Conservation (phyloP, 2,888 invertebrate species). For the Pachydiplax longipennis region DNA sequence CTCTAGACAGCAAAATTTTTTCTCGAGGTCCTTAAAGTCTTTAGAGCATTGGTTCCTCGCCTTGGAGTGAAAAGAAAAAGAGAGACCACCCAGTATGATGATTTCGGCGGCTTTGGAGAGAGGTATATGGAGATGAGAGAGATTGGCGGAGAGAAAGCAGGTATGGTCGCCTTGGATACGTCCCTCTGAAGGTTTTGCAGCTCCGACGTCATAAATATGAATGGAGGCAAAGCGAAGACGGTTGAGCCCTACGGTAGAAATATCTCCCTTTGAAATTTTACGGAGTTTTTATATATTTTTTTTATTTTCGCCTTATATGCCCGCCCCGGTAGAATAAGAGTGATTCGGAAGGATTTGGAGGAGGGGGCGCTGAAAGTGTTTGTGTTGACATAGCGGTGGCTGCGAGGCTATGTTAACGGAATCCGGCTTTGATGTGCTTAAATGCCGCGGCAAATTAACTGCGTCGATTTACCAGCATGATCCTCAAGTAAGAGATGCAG, state of each 20-base stretch:
- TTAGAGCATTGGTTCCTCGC: background rate
- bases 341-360: background rate
- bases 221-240: background rate
- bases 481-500: too few relatives aligned
- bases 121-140: background rate
- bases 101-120: background rate
- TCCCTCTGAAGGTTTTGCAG: background rate
- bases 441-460: too few relatives aligned
- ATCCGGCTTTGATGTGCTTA: too few relatives aligned
- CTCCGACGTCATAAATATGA: background rate
- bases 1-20: background rate
- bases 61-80: background rate
- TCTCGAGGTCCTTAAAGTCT: background rate
- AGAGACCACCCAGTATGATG: background rate
- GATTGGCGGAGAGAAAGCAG: background rate
- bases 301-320: too few relatives aligned
- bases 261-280: background rate
- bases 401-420: too few relatives aligned
- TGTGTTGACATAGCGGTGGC: background rate
- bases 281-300: background rate
- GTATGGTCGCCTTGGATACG: background rate
- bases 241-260: background rate
- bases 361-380: background rate
- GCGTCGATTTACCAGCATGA: too few relatives aligned
- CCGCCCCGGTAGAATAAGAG: background rate